Conservation (phyloP, 2,888 invertebrate genomes). For the Leucania comma region DNA sequence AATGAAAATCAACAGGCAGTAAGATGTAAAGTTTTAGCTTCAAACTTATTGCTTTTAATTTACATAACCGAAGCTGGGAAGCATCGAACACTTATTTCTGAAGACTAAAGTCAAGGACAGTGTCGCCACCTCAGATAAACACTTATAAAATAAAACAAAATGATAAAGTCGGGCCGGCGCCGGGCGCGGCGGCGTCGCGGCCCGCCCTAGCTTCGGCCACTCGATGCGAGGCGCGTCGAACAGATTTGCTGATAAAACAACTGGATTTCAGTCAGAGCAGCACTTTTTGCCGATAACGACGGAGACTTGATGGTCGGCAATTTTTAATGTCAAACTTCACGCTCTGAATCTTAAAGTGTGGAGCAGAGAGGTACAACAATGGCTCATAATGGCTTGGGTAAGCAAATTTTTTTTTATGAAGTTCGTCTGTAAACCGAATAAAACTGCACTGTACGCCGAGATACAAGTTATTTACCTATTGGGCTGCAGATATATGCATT, state of each 20-base stretch:
- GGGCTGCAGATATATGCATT: too few species aligned
- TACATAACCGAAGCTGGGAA: background rate
- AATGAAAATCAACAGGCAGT: too few species aligned
- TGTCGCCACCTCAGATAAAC: conserved; percentile 3
- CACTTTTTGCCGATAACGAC: conserved; percentile 51
- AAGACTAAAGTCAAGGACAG: background rate
- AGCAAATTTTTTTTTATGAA: too few species aligned
- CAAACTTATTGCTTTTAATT: background rate
- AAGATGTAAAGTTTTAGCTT: background rate
- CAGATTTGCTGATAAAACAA: conserved; percentile 58
- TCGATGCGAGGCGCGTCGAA: conserved; percentile 31
- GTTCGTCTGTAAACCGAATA: too few species aligned
- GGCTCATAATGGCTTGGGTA: background rate
- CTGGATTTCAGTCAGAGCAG: conserved; percentile 39
- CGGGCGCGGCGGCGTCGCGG: conserved; percentile 1
- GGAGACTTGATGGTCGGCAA: conserved; percentile 15
- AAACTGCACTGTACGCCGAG: too few species aligned
- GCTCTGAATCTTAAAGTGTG: background rate
- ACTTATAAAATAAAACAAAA: conserved; percentile 22
- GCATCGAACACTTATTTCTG: background rate
- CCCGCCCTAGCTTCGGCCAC: conserved; percentile 34
- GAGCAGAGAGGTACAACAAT: background rate
- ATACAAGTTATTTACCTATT: too few species aligned
- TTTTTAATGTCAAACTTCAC: conserved; percentile 40
- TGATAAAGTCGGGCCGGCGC: background rate